Evolutionary conservation across 2,797 vertebrate genomes (phyloP), one percentile per base, ranked within the genome.

Genomic region (Rhinatrema bivittatum): DNA sequence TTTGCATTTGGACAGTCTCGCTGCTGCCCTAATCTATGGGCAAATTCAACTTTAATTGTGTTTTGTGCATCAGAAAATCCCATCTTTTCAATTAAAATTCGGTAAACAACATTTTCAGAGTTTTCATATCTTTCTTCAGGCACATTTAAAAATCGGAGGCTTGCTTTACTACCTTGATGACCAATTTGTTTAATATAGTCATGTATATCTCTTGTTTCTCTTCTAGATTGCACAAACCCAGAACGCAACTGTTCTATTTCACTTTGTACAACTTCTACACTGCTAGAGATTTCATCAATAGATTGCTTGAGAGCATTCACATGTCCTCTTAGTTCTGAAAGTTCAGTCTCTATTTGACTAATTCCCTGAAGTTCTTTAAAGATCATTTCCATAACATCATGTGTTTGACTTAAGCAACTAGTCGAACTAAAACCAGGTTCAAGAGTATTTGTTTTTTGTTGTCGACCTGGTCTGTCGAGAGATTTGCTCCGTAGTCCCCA

Each of bases 371-470:
- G 91, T 60, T 99, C 96, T 68, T 98, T 98, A 47, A 99, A 99
- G 53, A 99, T 99, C 95, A 98, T 98, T 76, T 99, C 96, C 96
- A 99, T 99, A 40, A 99, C 94, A 72, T 98, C 93, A 7, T 97
- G 94, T 7, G 96, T 99, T 64, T 98, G 94, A 70, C 88, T 97
- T 65, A 98, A 95, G 61, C 93, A 97, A 41, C 93, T 91, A 3
- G 94, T 95, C 0, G 96, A 98, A 52, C 93, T 97, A 55, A 94
- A 99, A 10, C 91, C 86, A 9, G 94, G 91, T 60, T 99, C 94
- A 13, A 96, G 63, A 7, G 87, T 76, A 13, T 72, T 86, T 26
- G 89, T 81, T 61, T 97, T 96, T 45, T 91, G 92, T 42, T 91
- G 88, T 19, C 91, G 82, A 3, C 87, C 90, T 26, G 96, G 81